These are phyloP conservation scores for Silvanus unidentatus DNA, from an alignment of 2,888 invertebrate species.

Conservation along the genomic window DNA sequence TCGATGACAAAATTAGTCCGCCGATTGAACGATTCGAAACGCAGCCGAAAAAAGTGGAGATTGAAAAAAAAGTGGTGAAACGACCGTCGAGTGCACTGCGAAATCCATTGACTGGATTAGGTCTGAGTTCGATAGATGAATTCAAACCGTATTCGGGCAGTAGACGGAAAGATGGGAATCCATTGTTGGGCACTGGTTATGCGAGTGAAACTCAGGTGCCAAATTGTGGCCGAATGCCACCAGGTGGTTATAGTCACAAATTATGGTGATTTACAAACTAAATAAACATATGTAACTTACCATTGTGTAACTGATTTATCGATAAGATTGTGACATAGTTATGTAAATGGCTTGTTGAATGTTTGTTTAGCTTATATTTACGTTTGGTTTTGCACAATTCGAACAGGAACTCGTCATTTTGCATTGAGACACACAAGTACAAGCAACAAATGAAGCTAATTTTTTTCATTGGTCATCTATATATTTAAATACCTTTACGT, in stretches of 20 bases:
- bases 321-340: neutral
- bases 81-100: conserved; percentile 27
- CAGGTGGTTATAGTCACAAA: conserved; percentile 43
- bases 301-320: neutral
- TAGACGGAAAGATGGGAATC: conserved; percentile 38
- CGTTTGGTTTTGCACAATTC: neutral
- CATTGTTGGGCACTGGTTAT: conserved; percentile 40
- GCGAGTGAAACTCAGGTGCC: conserved; percentile 7
- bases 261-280: conserved; percentile 30
- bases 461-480: too few species aligned
- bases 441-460: too few species aligned
- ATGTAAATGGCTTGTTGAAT: neutral
- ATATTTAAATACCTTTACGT: too few species aligned
- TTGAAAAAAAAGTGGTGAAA: neutral
- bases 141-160: too few species aligned
- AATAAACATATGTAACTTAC: neutral
- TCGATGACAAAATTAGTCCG: conserved; percentile 8
- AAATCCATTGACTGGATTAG: conserved; percentile 42
- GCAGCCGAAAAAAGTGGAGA: neutral
- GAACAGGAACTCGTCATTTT: neutral
- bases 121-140: conserved; percentile 36
- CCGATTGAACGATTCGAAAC: neutral
- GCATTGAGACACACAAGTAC: neutral
- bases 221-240: conserved; percentile 38
- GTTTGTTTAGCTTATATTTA: neutral